These are phyloP conservation scores for Limnephilus marmoratus DNA, from an alignment of 2,888 invertebrate genomes.

Conservation along the genomic window DNA sequence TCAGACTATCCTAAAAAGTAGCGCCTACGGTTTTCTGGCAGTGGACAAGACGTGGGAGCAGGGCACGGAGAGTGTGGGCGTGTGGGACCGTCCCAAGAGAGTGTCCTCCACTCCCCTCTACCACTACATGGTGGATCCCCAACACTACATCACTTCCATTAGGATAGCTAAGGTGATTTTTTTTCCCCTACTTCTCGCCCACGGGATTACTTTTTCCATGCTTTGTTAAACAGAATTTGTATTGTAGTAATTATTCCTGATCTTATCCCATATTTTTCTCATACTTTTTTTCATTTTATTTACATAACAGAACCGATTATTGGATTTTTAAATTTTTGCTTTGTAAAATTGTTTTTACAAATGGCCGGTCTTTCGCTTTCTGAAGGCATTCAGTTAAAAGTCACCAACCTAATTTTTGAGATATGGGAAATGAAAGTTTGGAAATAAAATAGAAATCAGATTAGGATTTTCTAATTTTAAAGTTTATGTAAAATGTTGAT, in stretches of 20 bases:
- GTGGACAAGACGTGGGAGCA: slow-evolving; percentile 71
- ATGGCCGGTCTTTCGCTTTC: background rate
- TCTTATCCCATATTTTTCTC: background rate
- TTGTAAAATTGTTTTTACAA: background rate
- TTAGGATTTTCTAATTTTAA: background rate
- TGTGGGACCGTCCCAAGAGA: slow-evolving; percentile 80
- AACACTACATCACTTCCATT: slow-evolving; percentile 70
- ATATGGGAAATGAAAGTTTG: background rate
- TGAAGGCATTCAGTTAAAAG: background rate
- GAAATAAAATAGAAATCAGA: background rate
- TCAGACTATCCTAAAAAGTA: slow-evolving; percentile 77
- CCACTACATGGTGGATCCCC: slow-evolving; percentile 76
- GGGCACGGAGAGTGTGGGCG: slow-evolving; percentile 75
- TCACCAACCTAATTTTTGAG: background rate
- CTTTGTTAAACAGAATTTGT: background rate
- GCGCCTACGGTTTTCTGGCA: slow-evolving; percentile 73
- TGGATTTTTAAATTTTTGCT: too few species aligned
- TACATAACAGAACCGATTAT: too few species aligned
- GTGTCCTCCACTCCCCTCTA: slow-evolving; percentile 70
- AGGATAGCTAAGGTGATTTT: slow-evolving; percentile 72
- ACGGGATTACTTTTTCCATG: background rate
- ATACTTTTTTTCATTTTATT: too few species aligned
- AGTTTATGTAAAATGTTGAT: background rate
- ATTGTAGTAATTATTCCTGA: background rate
- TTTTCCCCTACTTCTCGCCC: background rate